A percentile compares a stretch with the other conserved stretches of the same genome.
Conservation (phyloP, 2,797 vertebrate species). For the Crocodylus rhombifer region DNA sequence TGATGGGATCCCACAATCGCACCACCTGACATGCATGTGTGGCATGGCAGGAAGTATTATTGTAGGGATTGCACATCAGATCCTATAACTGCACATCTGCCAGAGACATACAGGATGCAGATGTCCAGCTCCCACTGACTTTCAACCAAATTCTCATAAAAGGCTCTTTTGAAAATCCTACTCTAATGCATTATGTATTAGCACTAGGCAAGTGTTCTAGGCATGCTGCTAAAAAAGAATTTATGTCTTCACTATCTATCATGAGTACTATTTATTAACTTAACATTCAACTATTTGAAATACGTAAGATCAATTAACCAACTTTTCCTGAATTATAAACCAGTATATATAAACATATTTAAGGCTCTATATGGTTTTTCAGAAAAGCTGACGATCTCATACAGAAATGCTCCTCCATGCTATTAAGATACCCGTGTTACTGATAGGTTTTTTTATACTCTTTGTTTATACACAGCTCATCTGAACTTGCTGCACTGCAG, state of each 20-base stretch:
- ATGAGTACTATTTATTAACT: background rate
- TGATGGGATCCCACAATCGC: no score
- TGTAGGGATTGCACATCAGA: no score
- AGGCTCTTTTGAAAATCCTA: background rate
- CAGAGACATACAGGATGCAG: background rate
- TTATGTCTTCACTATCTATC: fast-evolving
- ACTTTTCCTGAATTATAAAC: background rate
- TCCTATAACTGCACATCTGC: no score
- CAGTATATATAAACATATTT: background rate
- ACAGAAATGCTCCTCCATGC: background rate
- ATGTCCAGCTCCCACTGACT: background rate
- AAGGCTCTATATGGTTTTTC: background rate
- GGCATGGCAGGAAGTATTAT: no score
- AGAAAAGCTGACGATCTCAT: background rate
- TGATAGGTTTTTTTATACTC: background rate
- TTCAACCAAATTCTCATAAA: background rate
- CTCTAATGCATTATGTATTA: background rate
- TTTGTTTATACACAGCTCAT: background rate
- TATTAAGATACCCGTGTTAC: background rate
- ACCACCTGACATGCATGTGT: no score
- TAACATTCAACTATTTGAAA: background rate
- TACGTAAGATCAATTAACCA: background rate
- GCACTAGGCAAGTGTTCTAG: background rate
- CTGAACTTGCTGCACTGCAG: background rate
- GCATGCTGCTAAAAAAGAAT: background rate